Percentiles rank a stretch among this genome's conserved stretches.
Conservation (phyloP, 2,797 vertebrate genomes). For the Cossypha niveicapilla region DNA sequence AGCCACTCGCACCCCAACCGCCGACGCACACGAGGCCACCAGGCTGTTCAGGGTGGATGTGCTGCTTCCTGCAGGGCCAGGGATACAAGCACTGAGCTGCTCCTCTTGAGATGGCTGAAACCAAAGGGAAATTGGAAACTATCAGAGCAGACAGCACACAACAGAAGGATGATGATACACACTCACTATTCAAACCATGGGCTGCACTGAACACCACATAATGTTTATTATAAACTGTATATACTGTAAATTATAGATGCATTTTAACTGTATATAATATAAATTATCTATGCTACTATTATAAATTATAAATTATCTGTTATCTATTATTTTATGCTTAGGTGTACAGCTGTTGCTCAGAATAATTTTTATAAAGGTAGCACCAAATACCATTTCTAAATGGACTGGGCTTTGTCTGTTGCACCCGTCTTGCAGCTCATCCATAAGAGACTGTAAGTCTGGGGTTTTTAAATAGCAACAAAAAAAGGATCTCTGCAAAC, state of each 20-base stretch:
- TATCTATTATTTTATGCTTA: neutral
- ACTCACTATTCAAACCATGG: neutral
- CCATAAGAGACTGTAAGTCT: neutral
- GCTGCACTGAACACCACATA: neutral
- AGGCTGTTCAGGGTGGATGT: constrained; percentile 88
- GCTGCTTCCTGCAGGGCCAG: constrained; percentile 72
- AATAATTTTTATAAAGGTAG: neutral
- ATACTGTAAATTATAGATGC: neutral
- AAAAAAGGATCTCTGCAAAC: neutral
- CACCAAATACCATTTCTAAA: neutral
- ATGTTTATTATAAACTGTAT: neutral
- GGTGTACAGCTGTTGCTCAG: neutral
- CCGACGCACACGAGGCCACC: constrained; percentile 91
- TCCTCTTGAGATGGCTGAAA: constrained; percentile 72
- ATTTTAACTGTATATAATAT: neutral
- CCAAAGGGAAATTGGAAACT: constrained; percentile 1
- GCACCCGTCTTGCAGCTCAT: neutral
- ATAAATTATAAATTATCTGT: no score
- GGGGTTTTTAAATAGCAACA: neutral
- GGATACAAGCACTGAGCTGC: constrained; percentile 61
- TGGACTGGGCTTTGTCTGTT: neutral
- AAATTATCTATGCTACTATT: neutral
- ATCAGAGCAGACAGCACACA: neutral
- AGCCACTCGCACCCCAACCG: constrained; percentile 89
- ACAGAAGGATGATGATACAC: neutral